These are phyloP conservation scores for Pseudorasbora parva DNA, from an alignment of 2,113 vertebrate species.

Conservation along the genomic window DNA sequence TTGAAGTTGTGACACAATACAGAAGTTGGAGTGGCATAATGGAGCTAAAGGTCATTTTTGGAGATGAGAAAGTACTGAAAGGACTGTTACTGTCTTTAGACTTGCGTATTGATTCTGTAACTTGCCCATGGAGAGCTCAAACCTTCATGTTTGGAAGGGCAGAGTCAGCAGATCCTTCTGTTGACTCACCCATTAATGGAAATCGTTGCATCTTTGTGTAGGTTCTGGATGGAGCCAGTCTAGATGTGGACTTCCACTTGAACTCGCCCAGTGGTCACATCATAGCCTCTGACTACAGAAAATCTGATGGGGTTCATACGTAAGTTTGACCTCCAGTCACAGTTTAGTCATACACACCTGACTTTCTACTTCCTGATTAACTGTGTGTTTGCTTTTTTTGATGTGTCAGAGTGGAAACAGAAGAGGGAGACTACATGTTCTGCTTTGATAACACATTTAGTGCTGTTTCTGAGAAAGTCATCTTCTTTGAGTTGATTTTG, in stretches of 20 bases:
- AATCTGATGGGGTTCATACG: constrained; percentile 97
- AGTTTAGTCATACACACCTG: neutral
- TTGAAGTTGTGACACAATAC: constrained; percentile 8
- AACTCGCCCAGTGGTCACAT: constrained; percentile 84
- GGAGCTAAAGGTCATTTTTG: constrained; percentile 14
- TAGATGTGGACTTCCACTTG: constrained; percentile 93
- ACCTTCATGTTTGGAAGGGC: neutral
- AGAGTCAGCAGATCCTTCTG: neutral
- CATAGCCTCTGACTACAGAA: constrained; percentile 87
- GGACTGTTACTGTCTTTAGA: neutral
- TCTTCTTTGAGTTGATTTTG: constrained; percentile 97
- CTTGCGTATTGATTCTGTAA: neutral
- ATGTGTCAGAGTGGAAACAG: constrained; percentile 85
- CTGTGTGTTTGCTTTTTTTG: neutral
- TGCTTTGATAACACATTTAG: constrained; percentile 99
- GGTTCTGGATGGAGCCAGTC: constrained; percentile 93
- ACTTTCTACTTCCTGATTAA: neutral
- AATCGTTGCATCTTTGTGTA: constrained; percentile 60
- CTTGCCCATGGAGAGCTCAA: neutral
- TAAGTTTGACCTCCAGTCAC: constrained; percentile 72
- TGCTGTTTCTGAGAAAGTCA: constrained; percentile 92
- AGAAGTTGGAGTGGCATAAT: neutral
- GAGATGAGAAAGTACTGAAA: neutral
- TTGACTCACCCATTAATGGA: neutral
- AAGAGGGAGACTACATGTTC: constrained; percentile 97